Percentiles rank a stretch among this genome's conserved stretches.
phyloP scores from a whole-genome alignment of 2,113 vertebrate genomes.

The Merops nubicus region DNA sequence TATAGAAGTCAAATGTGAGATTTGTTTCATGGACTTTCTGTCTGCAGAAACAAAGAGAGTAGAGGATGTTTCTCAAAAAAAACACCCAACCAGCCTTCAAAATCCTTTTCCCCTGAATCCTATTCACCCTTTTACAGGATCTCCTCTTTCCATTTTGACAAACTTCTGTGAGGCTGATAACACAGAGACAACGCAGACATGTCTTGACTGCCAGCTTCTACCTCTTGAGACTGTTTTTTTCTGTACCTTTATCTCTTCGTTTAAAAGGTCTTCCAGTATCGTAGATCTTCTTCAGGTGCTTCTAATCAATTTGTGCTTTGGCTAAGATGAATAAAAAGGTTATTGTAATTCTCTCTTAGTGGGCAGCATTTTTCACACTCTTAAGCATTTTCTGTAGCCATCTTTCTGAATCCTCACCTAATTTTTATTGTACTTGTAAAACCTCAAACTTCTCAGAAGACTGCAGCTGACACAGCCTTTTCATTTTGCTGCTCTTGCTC shows the following conservation, averaged over 20 bases:
- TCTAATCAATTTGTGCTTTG: not conserved
- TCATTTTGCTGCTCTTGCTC: constrained; percentile 1
- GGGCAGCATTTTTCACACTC: not conserved
- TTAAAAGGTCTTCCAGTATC: not conserved
- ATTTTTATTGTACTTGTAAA: constrained; percentile 12
- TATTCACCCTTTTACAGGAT: not conserved
- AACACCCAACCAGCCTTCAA: not conserved
- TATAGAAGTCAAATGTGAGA: not conserved
- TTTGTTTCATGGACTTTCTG: not conserved
- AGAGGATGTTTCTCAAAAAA: not conserved
- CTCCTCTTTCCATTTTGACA: not conserved
- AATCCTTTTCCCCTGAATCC: not conserved
- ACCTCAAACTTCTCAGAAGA: not conserved
- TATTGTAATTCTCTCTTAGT: not conserved
- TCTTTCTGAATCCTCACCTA: constrained; percentile 2
- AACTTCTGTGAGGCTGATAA: not conserved
- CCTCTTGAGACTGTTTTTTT: not conserved
- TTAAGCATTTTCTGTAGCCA: not conserved
- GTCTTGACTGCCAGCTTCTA: not conserved
- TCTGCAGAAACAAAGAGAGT: not conserved
- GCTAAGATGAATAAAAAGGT: not conserved
- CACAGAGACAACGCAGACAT: not conserved
- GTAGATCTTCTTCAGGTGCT: not conserved
- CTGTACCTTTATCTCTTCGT: not conserved
- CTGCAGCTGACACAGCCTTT: constrained; percentile 14